phyloP scores from a whole-genome alignment of 2,888 invertebrate genomes.

The Callinectes sapidus region DNA sequence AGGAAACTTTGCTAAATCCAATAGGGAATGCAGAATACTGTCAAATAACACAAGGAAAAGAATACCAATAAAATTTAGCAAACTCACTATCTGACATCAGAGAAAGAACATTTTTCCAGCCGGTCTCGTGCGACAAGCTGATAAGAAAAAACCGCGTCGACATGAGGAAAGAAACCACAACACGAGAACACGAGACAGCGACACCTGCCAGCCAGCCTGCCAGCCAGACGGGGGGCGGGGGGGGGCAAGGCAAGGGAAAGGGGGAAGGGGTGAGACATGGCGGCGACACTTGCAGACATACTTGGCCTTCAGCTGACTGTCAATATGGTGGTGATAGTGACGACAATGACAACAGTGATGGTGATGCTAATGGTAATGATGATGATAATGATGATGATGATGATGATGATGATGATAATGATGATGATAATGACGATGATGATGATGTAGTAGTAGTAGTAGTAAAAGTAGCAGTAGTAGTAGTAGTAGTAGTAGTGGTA shows the following conservation, averaged over 20 bases:
- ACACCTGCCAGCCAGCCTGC: not conserved
- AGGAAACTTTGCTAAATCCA: not conserved
- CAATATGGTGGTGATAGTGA: not conserved
- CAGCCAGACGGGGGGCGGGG: too few relatives aligned
- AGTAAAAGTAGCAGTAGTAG: too few relatives aligned
- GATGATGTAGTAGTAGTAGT: too few relatives aligned
- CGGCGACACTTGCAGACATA: not conserved
- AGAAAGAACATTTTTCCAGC: not conserved
- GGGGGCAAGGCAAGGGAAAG: too few relatives aligned
- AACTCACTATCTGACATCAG: not conserved
- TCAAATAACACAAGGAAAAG: not conserved
- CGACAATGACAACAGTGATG: not conserved
- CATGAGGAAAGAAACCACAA: not conserved
- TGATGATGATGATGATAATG: not conserved
- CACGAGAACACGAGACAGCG: not conserved
- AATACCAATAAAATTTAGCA: not conserved
- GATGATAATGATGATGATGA: not conserved
- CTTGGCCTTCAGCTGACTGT: too few relatives aligned
- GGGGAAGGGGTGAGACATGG: not conserved
- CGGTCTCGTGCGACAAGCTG: not conserved
- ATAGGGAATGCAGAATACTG: not conserved
- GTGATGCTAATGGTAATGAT: too few relatives aligned
- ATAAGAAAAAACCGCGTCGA: not conserved
- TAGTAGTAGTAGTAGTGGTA: too few relatives aligned
- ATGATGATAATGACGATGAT: not conserved